A percentile compares a stretch with the other conserved stretches of the same genome.
These are phyloP conservation scores for Dichetophora obliterata DNA, from an alignment of 2,888 invertebrate species.

Conservation along the genomic window DNA sequence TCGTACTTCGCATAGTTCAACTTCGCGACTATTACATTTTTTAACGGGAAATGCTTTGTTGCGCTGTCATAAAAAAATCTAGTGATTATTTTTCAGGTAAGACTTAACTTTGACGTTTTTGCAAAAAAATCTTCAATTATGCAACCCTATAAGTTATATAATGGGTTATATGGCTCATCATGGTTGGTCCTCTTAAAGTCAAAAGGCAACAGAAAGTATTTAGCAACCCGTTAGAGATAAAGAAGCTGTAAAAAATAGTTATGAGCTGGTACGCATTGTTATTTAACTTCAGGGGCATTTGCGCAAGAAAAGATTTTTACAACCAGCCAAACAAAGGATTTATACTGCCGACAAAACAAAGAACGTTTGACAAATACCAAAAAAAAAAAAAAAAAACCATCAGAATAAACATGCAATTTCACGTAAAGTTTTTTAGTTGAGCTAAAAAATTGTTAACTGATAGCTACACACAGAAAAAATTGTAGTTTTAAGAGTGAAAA, in stretches of 20 bases:
- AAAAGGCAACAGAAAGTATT: slow-evolving; percentile 32
- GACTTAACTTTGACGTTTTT: not conserved
- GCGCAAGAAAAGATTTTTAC: slow-evolving; percentile 26
- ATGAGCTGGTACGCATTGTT: slow-evolving; percentile 29
- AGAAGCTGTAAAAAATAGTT: slow-evolving; percentile 37
- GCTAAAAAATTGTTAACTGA: not conserved
- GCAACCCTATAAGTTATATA: slow-evolving; percentile 53
- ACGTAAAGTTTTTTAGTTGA: too few relatives aligned
- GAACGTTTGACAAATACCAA: too few relatives aligned
- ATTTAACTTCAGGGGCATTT: slow-evolving; percentile 38
- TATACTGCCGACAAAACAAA: not conserved
- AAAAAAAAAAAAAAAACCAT: too few relatives aligned
- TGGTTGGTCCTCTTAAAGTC: slow-evolving; percentile 28
- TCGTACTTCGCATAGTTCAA: slow-evolving; percentile 11
- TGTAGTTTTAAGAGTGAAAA: too few relatives aligned
- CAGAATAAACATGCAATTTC: too few relatives aligned
- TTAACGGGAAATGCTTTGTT: slow-evolving; percentile 30
- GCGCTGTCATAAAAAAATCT: not conserved
- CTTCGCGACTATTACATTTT: slow-evolving; percentile 44
- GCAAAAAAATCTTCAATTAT: slow-evolving; percentile 49
- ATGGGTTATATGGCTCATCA: slow-evolving; percentile 54
- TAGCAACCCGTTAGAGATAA: slow-evolving; percentile 38
- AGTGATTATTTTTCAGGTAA: slow-evolving; percentile 11
- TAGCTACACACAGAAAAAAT: not conserved
- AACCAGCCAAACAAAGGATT: slow-evolving; percentile 18